Percentiles rank a stretch among this genome's conserved stretches.
These are phyloP conservation scores for Dromas ardeola DNA, from an alignment of 2,113 vertebrate genomes.

Conservation along the genomic window DNA sequence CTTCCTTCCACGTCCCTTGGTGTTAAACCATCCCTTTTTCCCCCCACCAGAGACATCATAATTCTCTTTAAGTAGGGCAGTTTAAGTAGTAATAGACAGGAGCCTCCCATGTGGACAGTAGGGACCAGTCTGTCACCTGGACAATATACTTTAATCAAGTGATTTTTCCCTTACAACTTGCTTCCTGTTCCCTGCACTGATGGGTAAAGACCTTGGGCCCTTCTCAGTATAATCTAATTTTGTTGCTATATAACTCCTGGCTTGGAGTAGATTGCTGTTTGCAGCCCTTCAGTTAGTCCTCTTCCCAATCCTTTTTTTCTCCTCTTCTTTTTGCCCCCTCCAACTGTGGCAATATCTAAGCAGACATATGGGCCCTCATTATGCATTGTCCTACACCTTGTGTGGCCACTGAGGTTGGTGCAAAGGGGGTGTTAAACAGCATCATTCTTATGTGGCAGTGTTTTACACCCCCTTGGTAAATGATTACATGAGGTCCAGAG, in stretches of 20 bases:
- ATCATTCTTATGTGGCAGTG: not conserved
- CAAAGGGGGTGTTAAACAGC: not conserved
- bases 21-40: not conserved
- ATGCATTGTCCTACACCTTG: slow-evolving; percentile 9
- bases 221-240: not conserved
- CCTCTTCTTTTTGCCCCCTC: not conserved
- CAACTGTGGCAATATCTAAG: not conserved
- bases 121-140: not conserved
- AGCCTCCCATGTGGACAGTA: not conserved
- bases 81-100: not conserved
- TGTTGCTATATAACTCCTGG: not conserved
- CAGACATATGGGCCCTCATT: not conserved
- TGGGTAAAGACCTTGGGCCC: not conserved
- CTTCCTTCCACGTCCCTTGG: not conserved
- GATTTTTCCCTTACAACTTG: not conserved
- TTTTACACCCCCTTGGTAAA: slow-evolving; percentile 24
- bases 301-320: not conserved
- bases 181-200: not conserved
- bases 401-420: not conserved
- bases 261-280: not conserved
- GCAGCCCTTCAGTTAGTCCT: not conserved
- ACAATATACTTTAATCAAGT: not conserved
- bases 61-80: not conserved
- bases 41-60: not conserved
- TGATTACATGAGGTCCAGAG: not conserved